Evolutionary conservation across 2,113 vertebrate species (phyloP).

Genomic region (Pteropus alecto): DNA sequence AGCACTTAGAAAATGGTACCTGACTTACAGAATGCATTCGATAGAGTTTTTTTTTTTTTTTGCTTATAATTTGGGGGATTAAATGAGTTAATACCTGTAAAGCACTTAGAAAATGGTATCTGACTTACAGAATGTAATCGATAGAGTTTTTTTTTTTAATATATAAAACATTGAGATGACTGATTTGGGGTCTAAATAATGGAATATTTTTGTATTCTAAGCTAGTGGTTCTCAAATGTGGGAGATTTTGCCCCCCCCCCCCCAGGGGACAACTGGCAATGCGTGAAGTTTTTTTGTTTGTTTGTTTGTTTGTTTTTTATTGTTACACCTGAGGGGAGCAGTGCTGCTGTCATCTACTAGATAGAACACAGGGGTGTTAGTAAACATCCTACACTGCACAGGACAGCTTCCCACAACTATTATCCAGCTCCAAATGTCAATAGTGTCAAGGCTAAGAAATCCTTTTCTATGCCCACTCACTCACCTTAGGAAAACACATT

Average conservation of each 20-base stretch:
- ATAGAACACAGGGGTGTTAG: background rate
- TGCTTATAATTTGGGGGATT: background rate
- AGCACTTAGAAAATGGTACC: no score
- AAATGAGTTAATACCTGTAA: background rate
- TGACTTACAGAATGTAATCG: background rate
- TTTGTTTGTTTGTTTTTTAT: background rate
- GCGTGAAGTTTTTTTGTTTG: background rate
- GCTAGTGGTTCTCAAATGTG: background rate
- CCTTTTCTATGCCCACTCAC: background rate
- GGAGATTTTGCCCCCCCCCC: background rate
- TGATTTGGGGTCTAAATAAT: background rate
- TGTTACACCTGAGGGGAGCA: background rate
- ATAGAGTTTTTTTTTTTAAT: background rate
- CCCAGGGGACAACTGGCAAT: background rate
- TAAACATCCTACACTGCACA: background rate
- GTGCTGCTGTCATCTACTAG: background rate
- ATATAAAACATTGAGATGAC: background rate
- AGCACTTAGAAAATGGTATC: no score
- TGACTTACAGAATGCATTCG: background rate
- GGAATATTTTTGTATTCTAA: background rate
- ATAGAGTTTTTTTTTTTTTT: background rate
- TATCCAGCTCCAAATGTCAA: background rate
- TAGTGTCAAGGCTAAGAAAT: background rate
- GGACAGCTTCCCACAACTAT: background rate
- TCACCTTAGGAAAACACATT: background rate